These are phyloP conservation scores for Gymnosoma rotundatum DNA, from an alignment of 2,888 invertebrate genomes.

Conservation along the genomic window DNA sequence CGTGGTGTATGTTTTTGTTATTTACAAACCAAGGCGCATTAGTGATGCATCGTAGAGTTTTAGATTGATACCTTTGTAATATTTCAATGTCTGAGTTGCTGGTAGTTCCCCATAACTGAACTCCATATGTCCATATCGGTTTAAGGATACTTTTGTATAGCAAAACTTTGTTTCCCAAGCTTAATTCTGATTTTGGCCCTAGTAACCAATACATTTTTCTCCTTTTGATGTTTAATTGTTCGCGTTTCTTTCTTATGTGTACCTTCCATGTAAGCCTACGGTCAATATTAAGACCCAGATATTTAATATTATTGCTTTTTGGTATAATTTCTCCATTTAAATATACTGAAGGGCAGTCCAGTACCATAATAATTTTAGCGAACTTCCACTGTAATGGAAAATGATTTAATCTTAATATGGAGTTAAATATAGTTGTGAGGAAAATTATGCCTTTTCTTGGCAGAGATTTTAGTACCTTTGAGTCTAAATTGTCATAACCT, in stretches of 20 bases:
- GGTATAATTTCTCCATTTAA: conserved; percentile 3
- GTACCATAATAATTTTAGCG: too few species aligned
- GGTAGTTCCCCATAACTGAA: background rate
- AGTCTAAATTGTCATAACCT: conserved; percentile 11
- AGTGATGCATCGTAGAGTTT: too few species aligned
- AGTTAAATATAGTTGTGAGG: too few species aligned
- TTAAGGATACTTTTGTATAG: too few species aligned
- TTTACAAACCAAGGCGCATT: too few species aligned
- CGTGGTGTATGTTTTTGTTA: background rate
- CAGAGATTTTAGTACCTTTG: background rate
- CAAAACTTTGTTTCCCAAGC: too few species aligned
- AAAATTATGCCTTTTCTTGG: too few species aligned
- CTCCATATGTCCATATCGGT: background rate
- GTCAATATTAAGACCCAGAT: background rate
- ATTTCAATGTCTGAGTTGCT: too few species aligned
- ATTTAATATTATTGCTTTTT: background rate
- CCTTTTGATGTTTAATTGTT: background rate
- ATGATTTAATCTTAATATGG: background rate
- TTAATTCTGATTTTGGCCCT: background rate
- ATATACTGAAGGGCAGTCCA: background rate
- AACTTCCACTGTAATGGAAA: conserved; percentile 16
- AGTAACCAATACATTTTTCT: background rate
- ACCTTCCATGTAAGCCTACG: conserved; percentile 6
- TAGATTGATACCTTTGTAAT: too few species aligned
- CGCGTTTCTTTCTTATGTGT: background rate